These are phyloP conservation scores for Phaenicophaeus curvirostris DNA, from an alignment of 2,797 vertebrate genomes.

Conservation along the genomic window DNA sequence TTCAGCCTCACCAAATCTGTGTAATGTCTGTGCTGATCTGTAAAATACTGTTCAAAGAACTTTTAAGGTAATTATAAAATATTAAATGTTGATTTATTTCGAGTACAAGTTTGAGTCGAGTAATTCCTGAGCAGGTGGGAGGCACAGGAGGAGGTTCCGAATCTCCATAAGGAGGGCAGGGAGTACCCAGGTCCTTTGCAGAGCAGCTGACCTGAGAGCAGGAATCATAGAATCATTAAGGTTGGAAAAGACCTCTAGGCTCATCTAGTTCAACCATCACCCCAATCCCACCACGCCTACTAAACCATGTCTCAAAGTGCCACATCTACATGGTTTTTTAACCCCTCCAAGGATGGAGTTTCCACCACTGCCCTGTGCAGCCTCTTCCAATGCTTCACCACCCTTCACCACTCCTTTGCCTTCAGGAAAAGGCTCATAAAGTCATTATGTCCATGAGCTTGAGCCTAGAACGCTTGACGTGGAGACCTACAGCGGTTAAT, in stretches of 20 bases:
- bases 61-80: conserved; percentile 48
- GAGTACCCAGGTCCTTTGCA: neutral
- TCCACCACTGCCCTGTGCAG: no score
- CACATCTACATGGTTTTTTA: no score
- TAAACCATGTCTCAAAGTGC: no score
- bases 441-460: neutral
- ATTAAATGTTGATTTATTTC: conserved; percentile 69
- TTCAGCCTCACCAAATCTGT: neutral
- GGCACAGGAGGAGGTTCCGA: fast-evolving
- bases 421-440: neutral
- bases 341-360: no score
- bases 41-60: conserved; percentile 48
- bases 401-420: no score
- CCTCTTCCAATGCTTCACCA: no score
- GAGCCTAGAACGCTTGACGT: neutral
- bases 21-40: conserved; percentile 21
- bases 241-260: no score
- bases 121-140: neutral
- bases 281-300: no score
- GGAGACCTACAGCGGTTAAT: neutral
- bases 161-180: neutral
- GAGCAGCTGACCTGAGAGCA: neutral
- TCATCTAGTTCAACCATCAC: no score
- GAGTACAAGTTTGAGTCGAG: neutral
- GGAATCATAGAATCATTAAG: no score